phyloP scores from a whole-genome alignment of 2,797 vertebrate genomes.

The Ctenopoma kingsleyae region DNA sequence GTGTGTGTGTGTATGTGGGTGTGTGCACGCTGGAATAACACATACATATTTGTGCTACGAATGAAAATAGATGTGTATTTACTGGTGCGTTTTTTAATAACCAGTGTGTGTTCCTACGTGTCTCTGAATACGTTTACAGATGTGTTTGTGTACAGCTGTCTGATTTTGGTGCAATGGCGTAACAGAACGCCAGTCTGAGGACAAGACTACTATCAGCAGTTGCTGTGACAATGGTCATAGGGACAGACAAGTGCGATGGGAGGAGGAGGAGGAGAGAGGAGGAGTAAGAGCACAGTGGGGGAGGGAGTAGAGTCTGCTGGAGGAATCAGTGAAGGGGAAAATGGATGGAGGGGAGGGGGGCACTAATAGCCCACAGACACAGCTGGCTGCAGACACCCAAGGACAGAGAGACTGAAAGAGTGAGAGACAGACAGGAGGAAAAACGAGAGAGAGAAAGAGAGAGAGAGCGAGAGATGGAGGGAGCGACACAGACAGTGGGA shows the following conservation, averaged over 20 bases:
- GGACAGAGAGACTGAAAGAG: slow-evolving; percentile 75
- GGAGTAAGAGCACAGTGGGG: slow-evolving; percentile 47
- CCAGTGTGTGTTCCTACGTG: neutral
- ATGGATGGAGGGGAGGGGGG: slow-evolving; percentile 73
- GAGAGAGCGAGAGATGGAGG: slow-evolving; percentile 32
- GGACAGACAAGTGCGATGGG: slow-evolving; percentile 54
- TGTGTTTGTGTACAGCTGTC: slow-evolving; percentile 2
- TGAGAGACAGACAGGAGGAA: slow-evolving; percentile 51
- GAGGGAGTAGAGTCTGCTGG: slow-evolving; percentile 72
- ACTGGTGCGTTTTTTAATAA: neutral
- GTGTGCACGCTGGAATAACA: slow-evolving; percentile 12
- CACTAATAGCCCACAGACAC: slow-evolving; percentile 83
- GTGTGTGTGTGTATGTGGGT: slow-evolving; percentile 29
- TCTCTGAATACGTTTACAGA: slow-evolving; percentile 23
- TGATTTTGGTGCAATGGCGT: slow-evolving; percentile 72
- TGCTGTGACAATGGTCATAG: slow-evolving; percentile 76
- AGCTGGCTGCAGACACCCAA: slow-evolving; percentile 86
- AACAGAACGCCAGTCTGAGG: slow-evolving; percentile 52
- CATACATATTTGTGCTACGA: slow-evolving; percentile 10
- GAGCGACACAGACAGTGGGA: slow-evolving; percentile 23
- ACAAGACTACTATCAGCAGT: slow-evolving; percentile 64
- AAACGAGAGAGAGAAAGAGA: slow-evolving; percentile 15
- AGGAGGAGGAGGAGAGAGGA: slow-evolving; percentile 49
- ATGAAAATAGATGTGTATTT: slow-evolving; percentile 4
- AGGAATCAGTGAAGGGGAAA: slow-evolving; percentile 83